A percentile compares a stretch with the other conserved stretches of the same genome.
Evolutionary conservation across 1,140 invertebrate genomes (phyloP).

Genomic region (Saccostrea cuccullata): DNA sequence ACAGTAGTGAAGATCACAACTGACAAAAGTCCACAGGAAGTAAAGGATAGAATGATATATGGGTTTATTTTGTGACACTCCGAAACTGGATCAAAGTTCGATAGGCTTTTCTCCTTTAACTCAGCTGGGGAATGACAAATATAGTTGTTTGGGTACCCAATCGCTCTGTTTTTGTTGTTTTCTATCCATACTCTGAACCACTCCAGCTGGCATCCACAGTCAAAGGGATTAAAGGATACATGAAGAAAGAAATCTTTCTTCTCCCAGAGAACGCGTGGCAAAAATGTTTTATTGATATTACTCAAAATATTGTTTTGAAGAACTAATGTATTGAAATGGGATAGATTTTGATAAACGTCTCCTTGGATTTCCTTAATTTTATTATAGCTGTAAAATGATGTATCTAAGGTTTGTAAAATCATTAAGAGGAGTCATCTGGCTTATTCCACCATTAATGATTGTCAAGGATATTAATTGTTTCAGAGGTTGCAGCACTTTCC

Average conservation of each 20-base stretch:
- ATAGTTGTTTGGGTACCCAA: not conserved
- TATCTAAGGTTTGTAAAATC: not conserved
- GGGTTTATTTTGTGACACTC: not conserved
- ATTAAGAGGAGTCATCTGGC: not conserved
- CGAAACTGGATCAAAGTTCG: not conserved
- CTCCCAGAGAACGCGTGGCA: not conserved
- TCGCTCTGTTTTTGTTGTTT: not conserved
- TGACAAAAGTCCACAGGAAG: not conserved
- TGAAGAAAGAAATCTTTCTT: conserved; percentile 9
- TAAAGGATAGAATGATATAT: not conserved
- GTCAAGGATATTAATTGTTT: not conserved
- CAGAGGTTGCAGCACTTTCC: not conserved
- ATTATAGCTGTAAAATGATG: conserved; percentile 34
- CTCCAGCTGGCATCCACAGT: conserved; percentile 6
- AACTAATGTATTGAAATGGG: not conserved
- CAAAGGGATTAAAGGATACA: conserved; percentile 26
- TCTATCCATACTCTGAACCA: not conserved
- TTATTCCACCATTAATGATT: not conserved
- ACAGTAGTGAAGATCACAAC: not conserved
- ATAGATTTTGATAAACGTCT: not conserved
- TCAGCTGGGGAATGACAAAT: not conserved
- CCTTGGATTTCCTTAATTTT: not conserved
- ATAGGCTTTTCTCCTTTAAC: not conserved
- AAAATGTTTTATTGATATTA: not conserved
- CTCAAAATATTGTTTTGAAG: not conserved